Conservation (phyloP, 2,888 invertebrate species). For the Scaptomyza parva region DNA sequence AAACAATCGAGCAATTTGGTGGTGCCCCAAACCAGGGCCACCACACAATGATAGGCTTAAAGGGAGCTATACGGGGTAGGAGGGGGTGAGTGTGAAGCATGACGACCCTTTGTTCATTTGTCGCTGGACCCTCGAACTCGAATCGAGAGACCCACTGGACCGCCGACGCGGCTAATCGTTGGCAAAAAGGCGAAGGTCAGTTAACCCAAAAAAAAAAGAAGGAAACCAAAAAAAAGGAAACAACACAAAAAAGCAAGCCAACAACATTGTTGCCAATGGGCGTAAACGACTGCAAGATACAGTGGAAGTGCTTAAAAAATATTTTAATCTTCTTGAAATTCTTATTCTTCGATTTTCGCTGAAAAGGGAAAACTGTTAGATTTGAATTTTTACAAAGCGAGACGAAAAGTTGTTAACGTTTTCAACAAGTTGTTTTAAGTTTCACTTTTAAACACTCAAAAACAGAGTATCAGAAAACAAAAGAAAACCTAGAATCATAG, state of each 20-base stretch:
- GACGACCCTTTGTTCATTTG: slow-evolving; percentile 74
- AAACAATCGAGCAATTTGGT: slow-evolving; percentile 82
- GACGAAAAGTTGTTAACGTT: too few species aligned
- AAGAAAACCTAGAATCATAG: slow-evolving; percentile 5
- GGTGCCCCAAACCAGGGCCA: slow-evolving; percentile 41
- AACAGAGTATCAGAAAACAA: too few species aligned
- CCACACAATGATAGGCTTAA: slow-evolving; percentile 25
- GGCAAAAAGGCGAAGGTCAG: slow-evolving; percentile 63
- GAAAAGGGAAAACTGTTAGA: too few species aligned
- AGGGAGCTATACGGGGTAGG: too few species aligned
- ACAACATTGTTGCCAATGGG: not conserved
- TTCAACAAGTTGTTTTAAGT: too few species aligned
- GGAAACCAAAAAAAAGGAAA: too few species aligned
- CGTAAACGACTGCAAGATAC: not conserved
- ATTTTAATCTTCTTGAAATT: too few species aligned
- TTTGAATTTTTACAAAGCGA: too few species aligned
- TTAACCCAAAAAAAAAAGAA: slow-evolving; percentile 55
- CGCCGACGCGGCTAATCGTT: slow-evolving; percentile 73
- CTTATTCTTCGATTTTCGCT: too few species aligned
- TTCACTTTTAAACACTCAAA: too few species aligned
- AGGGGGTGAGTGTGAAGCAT: not conserved
- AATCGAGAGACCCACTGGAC: slow-evolving; percentile 44
- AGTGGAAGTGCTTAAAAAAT: not conserved
- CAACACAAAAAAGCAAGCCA: slow-evolving; percentile 23
- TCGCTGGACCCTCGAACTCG: slow-evolving; percentile 60